Evolutionary conservation across 2,113 vertebrate genomes (phyloP), one percentile per base, ranked within the genome.

Genomic region (Lampris incognitus): DNA sequence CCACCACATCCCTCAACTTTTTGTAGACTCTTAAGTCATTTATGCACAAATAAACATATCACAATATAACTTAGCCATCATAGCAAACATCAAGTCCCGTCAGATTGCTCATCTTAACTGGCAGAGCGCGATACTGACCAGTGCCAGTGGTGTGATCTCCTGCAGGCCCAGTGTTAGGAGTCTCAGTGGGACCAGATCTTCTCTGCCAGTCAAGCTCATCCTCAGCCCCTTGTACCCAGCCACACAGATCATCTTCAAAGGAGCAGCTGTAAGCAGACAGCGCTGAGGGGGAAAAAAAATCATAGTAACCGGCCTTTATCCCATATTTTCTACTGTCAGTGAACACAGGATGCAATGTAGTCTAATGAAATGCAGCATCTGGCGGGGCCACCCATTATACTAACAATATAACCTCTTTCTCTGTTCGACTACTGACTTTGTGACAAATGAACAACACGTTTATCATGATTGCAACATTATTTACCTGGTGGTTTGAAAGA

Each of bases 71-170:
- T 11, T 9, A 54, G 37, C 39, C 46, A 52, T 39, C 9, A 10
- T 24, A 24, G 24, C 24, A 24, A 24, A 4, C 63, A 1, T 50
- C 24, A 55, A 37, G 54, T 59, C 54, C 59, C 9, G 36, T 44
- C 2, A 57, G 3, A 68, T 1, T 36, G 37, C 54, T 42, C 24
- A 24, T 24, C 24, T 24, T 24, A 24, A 24, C 24, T 24, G 24
- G 24, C 24, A 24, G 24, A 1, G 44, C 37, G 60, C 13, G 9
- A 37, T 40, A 70, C 11, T 36, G 58, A 92, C 94, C 93, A 67
- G 79, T 84, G 72, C 92, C 83, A 0, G 75, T 91, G 0, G 91
- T 94, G 90, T 93, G 94, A 81, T 94, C 94, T 58, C 87, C 93
- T 59, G 81, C 54, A 48, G 93, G 94, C 51, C 93, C 94, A 0